These are phyloP conservation scores for Andrena praecox DNA, from an alignment of 2,888 invertebrate species.

Conservation along the genomic window DNA sequence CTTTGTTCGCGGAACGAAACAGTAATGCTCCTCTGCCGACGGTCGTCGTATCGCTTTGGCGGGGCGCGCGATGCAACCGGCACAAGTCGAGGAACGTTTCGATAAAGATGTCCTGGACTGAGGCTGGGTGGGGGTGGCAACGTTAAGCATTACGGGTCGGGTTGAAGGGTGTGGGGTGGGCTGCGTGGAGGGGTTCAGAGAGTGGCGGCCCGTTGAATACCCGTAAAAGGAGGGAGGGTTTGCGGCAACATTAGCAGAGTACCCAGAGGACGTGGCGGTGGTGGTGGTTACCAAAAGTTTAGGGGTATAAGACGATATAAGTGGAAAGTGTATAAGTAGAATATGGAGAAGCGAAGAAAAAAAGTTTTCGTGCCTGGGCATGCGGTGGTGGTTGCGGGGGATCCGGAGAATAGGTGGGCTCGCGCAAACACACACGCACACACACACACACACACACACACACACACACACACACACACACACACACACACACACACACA, in stretches of 20 bases:
- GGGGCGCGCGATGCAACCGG: slow-evolving; percentile 35
- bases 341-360: slow-evolving; percentile 72
- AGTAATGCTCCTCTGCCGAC: slow-evolving; percentile 51
- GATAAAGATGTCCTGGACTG: slow-evolving; percentile 52
- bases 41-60: slow-evolving; percentile 44
- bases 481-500: slow-evolving; percentile 2
- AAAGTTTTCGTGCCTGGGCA: slow-evolving; percentile 60
- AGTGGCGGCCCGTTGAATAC: slow-evolving; percentile 41
- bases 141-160: slow-evolving; percentile 61
- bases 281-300: slow-evolving; percentile 59
- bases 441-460: slow-evolving; percentile 2
- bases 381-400: slow-evolving; percentile 55
- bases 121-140: slow-evolving; percentile 24
- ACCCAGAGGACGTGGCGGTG: slow-evolving; percentile 52
- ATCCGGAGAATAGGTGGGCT: slow-evolving; percentile 41
- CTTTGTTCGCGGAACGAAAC: not conserved
- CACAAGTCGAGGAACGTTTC: slow-evolving; percentile 41
- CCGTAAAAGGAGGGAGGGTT: slow-evolving; percentile 40
- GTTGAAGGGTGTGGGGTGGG: slow-evolving; percentile 17
- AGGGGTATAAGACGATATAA: slow-evolving; percentile 70
- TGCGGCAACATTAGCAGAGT: slow-evolving; percentile 67
- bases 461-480: slow-evolving; percentile 8
- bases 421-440: slow-evolving; percentile 16
- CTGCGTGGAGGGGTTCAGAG: not conserved
- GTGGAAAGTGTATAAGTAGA: slow-evolving; percentile 67